Evolutionary conservation across 2,113 vertebrate species (phyloP), one percentile per base, ranked within the genome.

Genomic region (Cynopterus brachyotis): DNA sequence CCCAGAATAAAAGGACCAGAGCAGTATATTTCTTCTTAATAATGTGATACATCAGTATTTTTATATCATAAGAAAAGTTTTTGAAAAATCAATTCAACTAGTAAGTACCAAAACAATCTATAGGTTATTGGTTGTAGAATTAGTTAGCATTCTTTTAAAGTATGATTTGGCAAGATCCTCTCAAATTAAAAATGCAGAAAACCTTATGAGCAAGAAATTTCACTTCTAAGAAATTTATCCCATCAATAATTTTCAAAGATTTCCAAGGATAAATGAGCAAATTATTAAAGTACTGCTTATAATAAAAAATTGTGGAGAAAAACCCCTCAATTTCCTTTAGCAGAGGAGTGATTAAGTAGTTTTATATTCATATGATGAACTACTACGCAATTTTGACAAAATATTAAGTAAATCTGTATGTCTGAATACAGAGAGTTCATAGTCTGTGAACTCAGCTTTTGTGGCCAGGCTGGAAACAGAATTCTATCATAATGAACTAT

Each of bases 101-200:
- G 30, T 87, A 67, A 90, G 13, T 47, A 81, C 22, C 55, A 72
- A 89, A 94, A 59, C n/a, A 92, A 73, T 6, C 60, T 42, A 62
- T 60, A 72, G 16, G 17, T 37, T 86, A 22, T 91, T 76, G 11
- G 12, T 92, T 53, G 50, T 32, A 91, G 55, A 92, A 60, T 69
- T 37, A 66, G 67, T 72, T 93, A 26, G 0, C 22, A 60, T 35
- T 91, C 40, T 72, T 90, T 87, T 2, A 9, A 94, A 85, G 2
- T 60, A 28, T 80, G 8, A 79, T 92, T 96, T 93, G 55, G 40
- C 37, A 96, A 90, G 37, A 45, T 91, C 26, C 30, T 88, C 42
- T 94, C n/a, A 81, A 80, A 76, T 79, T 62, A 90, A 94, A 62
- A 67, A 64, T 78, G 20, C 24, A 64, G 26, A 79, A 82, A 95